Evolutionary conservation across 2,113 vertebrate genomes (phyloP).

Genomic region (Chamaetylas fuelleborni): DNA sequence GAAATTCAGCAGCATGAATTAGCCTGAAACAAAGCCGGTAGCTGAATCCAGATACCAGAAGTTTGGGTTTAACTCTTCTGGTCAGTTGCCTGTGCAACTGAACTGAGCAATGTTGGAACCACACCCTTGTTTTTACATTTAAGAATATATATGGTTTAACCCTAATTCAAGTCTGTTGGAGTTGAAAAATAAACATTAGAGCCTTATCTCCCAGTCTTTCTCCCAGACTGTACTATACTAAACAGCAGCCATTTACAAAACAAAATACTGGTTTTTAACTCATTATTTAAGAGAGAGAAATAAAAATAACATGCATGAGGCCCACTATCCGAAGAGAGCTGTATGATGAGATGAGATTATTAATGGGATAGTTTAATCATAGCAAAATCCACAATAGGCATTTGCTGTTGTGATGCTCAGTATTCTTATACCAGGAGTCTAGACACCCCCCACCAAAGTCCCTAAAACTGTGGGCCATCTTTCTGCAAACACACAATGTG

Average conservation of each 20-base stretch:
- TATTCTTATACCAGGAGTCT: not conserved
- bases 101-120: not conserved
- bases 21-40: not conserved
- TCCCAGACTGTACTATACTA: not conserved
- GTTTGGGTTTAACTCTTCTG: not conserved
- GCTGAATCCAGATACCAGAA: not conserved
- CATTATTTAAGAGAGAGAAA: not conserved
- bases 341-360: not conserved
- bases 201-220: not conserved
- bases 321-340: not conserved
- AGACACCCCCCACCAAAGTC: not conserved
- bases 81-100: not conserved
- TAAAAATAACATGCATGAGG: fast-evolving
- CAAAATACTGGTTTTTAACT: not conserved
- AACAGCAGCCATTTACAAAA: not conserved
- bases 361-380: not conserved
- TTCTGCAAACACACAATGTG: not conserved
- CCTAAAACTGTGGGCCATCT: not conserved
- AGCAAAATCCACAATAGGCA: not conserved
- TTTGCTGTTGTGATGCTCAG: not conserved
- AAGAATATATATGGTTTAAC: not conserved
- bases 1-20: not conserved
- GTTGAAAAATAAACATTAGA: not conserved
- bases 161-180: not conserved
- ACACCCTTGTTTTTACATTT: not conserved